Conservation (phyloP, 2,113 vertebrate genomes). For the Microcebus jonahi region DNA sequence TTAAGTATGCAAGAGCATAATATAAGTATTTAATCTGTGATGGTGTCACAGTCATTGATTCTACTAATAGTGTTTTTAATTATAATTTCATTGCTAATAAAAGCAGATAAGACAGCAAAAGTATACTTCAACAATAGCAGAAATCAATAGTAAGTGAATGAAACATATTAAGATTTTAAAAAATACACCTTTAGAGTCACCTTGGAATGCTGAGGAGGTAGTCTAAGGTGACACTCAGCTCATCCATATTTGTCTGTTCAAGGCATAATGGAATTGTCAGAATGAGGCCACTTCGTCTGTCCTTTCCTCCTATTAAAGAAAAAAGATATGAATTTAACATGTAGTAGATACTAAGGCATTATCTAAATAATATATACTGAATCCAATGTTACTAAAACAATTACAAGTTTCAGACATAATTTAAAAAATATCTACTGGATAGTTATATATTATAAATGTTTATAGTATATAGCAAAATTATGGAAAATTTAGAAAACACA, state of each 20-base stretch:
- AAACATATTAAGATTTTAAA: constrained; percentile 50
- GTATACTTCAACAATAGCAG: constrained; percentile 26
- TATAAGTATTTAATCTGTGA: background rate
- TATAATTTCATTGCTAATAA: constrained; percentile 35
- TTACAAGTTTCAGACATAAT: constrained; percentile 50
- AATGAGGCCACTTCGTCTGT: constrained; percentile 98
- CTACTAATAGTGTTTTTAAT: background rate
- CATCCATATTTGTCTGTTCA: constrained; percentile 99
- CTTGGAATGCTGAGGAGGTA: constrained; percentile 99
- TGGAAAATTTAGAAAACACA: constrained; percentile 36
- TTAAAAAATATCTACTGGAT: background rate
- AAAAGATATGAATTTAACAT: constrained; percentile 40
- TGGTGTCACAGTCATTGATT: background rate
- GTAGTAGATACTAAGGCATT: background rate
- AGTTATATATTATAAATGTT: constrained; percentile 19
- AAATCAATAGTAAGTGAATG: constrained; percentile 19
- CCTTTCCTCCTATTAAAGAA: constrained; percentile 93
- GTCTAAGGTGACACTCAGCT: constrained; percentile 96
- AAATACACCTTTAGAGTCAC: constrained; percentile 85
- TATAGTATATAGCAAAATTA: background rate
- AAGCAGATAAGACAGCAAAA: background rate
- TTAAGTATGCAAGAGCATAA: background rate
- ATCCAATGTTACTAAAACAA: constrained; percentile 50
- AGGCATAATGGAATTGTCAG: constrained; percentile 97
- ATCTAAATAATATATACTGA: background rate